Base-by-base conservation (phyloP, 2,888 invertebrate species). In the Dyspetes luteomarginatus region DNA sequence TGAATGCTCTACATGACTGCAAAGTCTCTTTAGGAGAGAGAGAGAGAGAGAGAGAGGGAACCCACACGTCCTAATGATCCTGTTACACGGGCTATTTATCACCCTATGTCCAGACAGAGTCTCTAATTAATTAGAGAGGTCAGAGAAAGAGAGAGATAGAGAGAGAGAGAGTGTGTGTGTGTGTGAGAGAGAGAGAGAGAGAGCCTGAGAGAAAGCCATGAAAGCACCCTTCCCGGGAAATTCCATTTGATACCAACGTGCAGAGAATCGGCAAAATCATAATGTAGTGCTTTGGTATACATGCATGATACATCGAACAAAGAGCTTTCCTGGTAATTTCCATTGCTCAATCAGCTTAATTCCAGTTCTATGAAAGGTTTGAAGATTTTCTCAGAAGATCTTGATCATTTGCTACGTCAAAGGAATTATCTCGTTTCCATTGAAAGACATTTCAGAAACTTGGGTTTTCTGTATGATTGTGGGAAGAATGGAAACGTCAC, bases 51-150 rank as follows among this genome's bases (percentile, higher is more conserved):
- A 45, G 36, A 26, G 48, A 81, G 64, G 50, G 50, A 60, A 77
- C 52, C 84, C 85, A 77, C 82, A 84, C 84, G 78, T 86, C 84
- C 86, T 88, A 88, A 88, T 88, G 88, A 89, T 89, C 86, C 84
- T 83, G 86, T 85, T 88, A 89, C 85, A 78, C 82, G 78, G 84
- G 83, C 88, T 85, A 89, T 89, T 89, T 87, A 88, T 90, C 89
- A 89, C 85, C 81, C 80, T 84, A 52, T 83, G 84, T 85, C 82
- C 80, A 79, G 83, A 87, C 84, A 85, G 60, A 74, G 85, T 82
- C 82, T 84, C 83, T 89, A 89, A 88, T 89, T 89, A 89, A 89
- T 89, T 87, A 86, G 86, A 79, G 22, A 48, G 48, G 36, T 41
- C 74, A 84, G 82, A 79, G 36, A 26, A 55, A 62, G 68, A 50